Evolutionary conservation across 2,888 invertebrate species (phyloP), one percentile per base, ranked within the genome.

Genomic region (Lithophane leautieri): DNA sequence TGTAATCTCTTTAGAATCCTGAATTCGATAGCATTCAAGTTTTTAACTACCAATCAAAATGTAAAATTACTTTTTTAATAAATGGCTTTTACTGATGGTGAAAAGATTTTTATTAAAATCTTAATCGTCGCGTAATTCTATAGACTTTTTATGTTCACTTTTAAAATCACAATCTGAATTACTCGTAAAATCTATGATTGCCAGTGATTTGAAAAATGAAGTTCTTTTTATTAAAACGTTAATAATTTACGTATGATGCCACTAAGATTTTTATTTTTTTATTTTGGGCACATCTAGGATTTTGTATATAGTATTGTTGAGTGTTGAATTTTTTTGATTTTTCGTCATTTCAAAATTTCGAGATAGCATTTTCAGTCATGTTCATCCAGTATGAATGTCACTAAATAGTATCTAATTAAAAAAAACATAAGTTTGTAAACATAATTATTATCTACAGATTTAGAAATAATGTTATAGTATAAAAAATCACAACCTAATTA

Each of bases 1-100:
- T 3, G 42, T n/a, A 42, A 56, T 50, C 50, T 44, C 16, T 81
- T 58, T 56, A 52, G 25, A 63, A 62, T 42, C 12, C 9, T 16
- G 42, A n/a, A 60, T n/a, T 81, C 4, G 40, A 67, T 76, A 50
- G 42, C 25, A 62, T 67, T 78, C 61, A 56, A 42, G 54, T 14
- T 61, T 60, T 50, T 77, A 78, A 67, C 42, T 28, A 62, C 61
- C 67, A 56, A 78, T 67, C 61, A 62, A 82, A 82, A 77, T 54
- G 14, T 28, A 61, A 60, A 54, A 83, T 79, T 50, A 65, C 79
- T 78, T 79, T 78, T 78, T 78, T 60, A 58, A 60, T 78, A 79
- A 83, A 79, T 83, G 25, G 14, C 52, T 70, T 50, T 42, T 47
- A 63, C 52, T 25, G 56, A 52, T 52, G 14, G 40, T 61, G 56